A percentile compares a stretch with the other conserved stretches of the same genome.
Conservation (phyloP, 2,888 invertebrate genomes). For the Brachycybe producta region DNA sequence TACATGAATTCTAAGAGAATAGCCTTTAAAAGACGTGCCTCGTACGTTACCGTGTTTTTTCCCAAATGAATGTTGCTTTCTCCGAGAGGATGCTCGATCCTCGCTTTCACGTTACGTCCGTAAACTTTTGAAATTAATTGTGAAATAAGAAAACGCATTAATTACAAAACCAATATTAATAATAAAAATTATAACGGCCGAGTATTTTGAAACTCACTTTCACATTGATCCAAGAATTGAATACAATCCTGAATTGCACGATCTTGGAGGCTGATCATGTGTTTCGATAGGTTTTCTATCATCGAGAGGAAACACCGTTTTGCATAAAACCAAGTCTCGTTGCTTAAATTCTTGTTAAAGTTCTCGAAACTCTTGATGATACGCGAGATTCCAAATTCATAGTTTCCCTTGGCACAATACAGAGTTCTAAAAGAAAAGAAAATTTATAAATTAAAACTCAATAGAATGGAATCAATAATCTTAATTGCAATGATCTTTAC, state of each 20-base stretch:
- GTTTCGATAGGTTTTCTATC: constrained; percentile 77
- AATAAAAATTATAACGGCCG: too few species aligned
- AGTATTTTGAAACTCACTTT: constrained; percentile 40
- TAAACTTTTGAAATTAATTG: too few species aligned
- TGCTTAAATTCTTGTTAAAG: constrained; percentile 83
- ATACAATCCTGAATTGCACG: constrained; percentile 74
- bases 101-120: constrained; percentile 68
- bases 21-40: constrained; percentile 69
- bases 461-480: background rate
- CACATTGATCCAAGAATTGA: constrained; percentile 78
- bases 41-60: constrained; percentile 81
- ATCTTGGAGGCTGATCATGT: constrained; percentile 76
- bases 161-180: constrained; percentile 1
- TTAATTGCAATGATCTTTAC: too few species aligned
- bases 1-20: constrained; percentile 45
- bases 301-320: constrained; percentile 91
- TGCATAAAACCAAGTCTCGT: constrained; percentile 97
- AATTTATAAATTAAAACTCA: background rate
- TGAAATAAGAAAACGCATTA: constrained; percentile 27
- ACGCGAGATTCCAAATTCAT: constrained; percentile 94
- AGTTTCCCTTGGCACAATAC: constrained; percentile 97
- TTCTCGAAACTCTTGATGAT: constrained; percentile 94
- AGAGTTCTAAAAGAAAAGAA: constrained; percentile 50
- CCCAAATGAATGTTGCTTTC: constrained; percentile 53
- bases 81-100: constrained; percentile 67